Percentiles rank a stretch among this genome's conserved stretches.
Evolutionary conservation across 2,113 vertebrate genomes (phyloP).

Genomic region (Cebus imitator): DNA sequence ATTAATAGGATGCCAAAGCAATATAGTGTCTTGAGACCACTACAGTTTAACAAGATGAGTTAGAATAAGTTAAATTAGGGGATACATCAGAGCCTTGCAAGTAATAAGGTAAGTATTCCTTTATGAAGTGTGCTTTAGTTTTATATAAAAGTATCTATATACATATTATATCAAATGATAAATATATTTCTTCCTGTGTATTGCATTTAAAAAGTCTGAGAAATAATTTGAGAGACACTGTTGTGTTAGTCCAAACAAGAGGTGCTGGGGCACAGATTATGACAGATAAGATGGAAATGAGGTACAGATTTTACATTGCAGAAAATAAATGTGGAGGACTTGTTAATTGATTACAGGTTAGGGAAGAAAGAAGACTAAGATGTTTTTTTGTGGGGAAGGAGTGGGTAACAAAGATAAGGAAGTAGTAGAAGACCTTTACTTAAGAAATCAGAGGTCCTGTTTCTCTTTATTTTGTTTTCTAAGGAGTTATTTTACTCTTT

Average conservation of each 20-base stretch:
- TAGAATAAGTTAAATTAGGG: background rate
- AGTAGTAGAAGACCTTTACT: background rate
- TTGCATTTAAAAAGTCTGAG: background rate
- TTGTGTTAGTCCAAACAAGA: background rate
- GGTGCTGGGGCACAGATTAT: background rate
- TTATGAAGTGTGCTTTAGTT: conserved; percentile 9
- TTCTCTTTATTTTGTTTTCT: conserved; percentile 23
- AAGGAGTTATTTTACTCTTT: conserved; percentile 14
- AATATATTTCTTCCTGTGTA: background rate
- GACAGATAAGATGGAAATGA: background rate
- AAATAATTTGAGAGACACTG: background rate
- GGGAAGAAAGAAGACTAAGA: background rate
- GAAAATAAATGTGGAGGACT: background rate
- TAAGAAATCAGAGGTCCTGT: conserved; percentile 1
- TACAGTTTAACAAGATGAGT: background rate
- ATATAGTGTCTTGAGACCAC: background rate
- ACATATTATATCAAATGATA: background rate
- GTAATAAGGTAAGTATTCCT: background rate
- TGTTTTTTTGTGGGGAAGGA: background rate
- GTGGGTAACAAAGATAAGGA: background rate
- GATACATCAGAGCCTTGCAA: background rate
- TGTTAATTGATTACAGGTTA: background rate
- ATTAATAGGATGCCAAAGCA: background rate
- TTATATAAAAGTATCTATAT: background rate
- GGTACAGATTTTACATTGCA: background rate